Percentiles rank a stretch among this genome's conserved stretches.
These are phyloP conservation scores for Petrocephalus schoutedeni DNA, from an alignment of 2,797 vertebrate genomes.

Conservation along the genomic window DNA sequence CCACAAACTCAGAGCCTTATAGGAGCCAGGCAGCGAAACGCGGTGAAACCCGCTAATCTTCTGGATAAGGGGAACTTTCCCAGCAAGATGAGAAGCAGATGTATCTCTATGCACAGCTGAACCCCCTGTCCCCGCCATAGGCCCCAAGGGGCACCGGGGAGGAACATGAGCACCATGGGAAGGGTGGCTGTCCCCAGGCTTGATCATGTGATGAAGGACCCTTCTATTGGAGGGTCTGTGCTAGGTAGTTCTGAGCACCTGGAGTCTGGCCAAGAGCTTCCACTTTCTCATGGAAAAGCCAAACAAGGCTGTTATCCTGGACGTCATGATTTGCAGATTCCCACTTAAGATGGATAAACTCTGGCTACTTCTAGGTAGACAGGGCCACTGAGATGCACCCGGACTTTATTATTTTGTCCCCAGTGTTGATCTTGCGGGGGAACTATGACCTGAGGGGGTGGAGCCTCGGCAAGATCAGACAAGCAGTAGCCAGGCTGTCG, in stretches of 20 bases:
- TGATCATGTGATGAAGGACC: constrained; percentile 51
- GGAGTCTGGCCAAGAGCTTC: constrained; percentile 58
- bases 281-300: constrained; percentile 70
- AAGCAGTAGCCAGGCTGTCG: constrained; percentile 26
- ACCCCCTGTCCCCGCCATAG: constrained; percentile 44
- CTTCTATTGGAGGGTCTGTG: constrained; percentile 48
- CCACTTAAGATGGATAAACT: constrained; percentile 49
- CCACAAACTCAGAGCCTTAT: constrained; percentile 47
- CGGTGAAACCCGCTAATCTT: constrained; percentile 62
- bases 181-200: constrained; percentile 59
- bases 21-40: constrained; percentile 52
- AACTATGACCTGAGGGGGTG: constrained; percentile 46
- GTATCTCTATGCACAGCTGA: constrained; percentile 43
- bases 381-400: constrained; percentile 28
- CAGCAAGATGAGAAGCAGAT: constrained; percentile 77
- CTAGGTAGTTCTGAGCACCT: constrained; percentile 58
- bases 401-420: constrained; percentile 43
- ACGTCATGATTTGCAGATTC: constrained; percentile 54
- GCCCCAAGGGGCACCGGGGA: constrained; percentile 47
- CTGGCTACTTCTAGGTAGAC: constrained; percentile 50
- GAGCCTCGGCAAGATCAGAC: constrained; percentile 44
- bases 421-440: constrained; percentile 46
- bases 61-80: constrained; percentile 67
- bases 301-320: constrained; percentile 57
- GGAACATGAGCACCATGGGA: constrained; percentile 74